Evolutionary conservation across 1,140 invertebrate species (phyloP).

Genomic region (Drosophila pseudoananassae): DNA sequence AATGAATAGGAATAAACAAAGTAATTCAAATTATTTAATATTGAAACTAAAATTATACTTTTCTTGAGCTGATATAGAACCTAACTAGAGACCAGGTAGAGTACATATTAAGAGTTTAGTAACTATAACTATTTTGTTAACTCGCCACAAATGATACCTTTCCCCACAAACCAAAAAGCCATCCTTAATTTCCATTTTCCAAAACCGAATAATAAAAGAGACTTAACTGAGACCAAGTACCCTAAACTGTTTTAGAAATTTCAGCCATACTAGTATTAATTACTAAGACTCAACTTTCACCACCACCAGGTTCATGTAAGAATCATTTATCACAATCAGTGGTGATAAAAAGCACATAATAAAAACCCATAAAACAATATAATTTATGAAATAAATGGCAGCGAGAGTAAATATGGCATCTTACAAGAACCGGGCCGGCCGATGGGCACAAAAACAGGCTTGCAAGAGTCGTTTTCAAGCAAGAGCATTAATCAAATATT

Average conservation of each 20-base stretch:
- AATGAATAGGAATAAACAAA: too few relatives aligned
- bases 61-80: too few relatives aligned
- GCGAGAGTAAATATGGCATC: constrained; percentile 46
- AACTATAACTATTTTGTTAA: too few relatives aligned
- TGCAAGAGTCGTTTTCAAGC: constrained; percentile 28
- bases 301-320: constrained; percentile 10
- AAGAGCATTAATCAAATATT: constrained; percentile 76
- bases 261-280: constrained; percentile 19
- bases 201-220: not conserved
- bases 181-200: not conserved
- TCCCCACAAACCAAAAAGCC: not conserved
- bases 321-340: constrained; percentile 74
- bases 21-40: too few relatives aligned
- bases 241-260: not conserved
- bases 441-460: constrained; percentile 22
- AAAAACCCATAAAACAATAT: constrained; percentile 67
- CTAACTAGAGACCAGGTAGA: too few relatives aligned
- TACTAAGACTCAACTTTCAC: constrained; percentile 4
- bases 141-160: too few relatives aligned
- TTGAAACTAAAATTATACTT: too few relatives aligned
- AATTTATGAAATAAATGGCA: constrained; percentile 59
- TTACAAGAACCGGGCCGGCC: constrained; percentile 31
- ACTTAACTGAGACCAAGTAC: not conserved
- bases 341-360: constrained; percentile 62
- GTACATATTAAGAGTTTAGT: too few relatives aligned